Base-by-base conservation (phyloP, 2,888 invertebrate genomes). In the Trissonchulus latispiculum region DNA sequence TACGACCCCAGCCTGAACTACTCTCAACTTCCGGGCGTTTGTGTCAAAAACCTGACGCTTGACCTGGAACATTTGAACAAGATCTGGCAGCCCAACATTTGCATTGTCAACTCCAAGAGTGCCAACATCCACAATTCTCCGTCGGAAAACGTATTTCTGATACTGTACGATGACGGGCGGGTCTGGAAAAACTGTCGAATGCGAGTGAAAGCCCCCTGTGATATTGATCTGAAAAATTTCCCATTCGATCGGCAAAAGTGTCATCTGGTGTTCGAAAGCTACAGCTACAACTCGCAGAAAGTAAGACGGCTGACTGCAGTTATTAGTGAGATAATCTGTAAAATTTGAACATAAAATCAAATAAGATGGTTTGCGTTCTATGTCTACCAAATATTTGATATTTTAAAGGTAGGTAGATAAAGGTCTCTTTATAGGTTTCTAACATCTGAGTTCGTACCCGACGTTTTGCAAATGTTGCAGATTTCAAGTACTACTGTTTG, bases 61-160 rank as follows among this genome's bases (percentile, higher is more conserved):
- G 73, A 72, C 61, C 36, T 74, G 3, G 73, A 37, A 23, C 71
- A 75, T 71, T 36, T 75, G 71, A 35, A 64, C 8, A 28, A 36
- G 2, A 3, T 72, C 3, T 72, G 72, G 72, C 28, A 29, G 2
- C 72, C 72, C 3, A 72, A 72, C 3, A 33, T 71, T 2, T 72
- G 72, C 48, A 31, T 72, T 2, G 36, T 72, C 2, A 72, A 72
- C 35, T 32, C 68, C 28, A 72, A 72, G 59, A 8, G 8, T 15
- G 66, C 66, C 31, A 8, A 32, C 8, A 64, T 64, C 18, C 66
- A 64, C 66, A n/a, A 8, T n/a, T 15, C 8, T 18, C 66, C 66
- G 66, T 64, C 66, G 8, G 15, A 64, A 28, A 64, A 64, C 28
- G n/a, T 64, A 64, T 64, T 64, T 64, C 35, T 64, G 35, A 64